These are phyloP conservation scores for Oligia strigilis DNA, from an alignment of 2,888 invertebrate genomes.

Conservation along the genomic window DNA sequence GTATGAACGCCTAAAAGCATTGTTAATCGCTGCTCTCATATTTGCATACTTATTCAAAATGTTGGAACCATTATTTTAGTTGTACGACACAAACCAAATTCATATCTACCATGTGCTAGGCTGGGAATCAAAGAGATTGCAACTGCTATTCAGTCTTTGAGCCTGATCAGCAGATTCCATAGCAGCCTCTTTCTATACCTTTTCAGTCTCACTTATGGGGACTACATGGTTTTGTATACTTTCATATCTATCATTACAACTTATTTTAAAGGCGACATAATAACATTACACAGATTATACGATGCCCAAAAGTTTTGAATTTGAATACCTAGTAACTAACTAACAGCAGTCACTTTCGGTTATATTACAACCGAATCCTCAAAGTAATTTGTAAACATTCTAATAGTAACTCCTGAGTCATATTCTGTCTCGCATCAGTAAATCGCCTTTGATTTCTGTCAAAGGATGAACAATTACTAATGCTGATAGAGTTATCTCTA, in stretches of 20 bases:
- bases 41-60: slow-evolving; percentile 10
- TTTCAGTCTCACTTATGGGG: too few relatives aligned
- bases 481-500: neutral
- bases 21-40: slow-evolving; percentile 1
- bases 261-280: neutral
- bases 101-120: neutral
- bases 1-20: neutral
- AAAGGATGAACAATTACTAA: too few relatives aligned
- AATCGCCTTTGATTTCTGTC: neutral
- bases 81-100: neutral
- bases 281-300: neutral
- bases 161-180: too few relatives aligned
- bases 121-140: too few relatives aligned
- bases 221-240: too few relatives aligned
- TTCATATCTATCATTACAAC: neutral
- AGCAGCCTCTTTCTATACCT: too few relatives aligned
- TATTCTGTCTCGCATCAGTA: neutral
- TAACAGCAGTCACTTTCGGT: too few relatives aligned
- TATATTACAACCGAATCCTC: neutral
- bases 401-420: neutral
- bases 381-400: neutral
- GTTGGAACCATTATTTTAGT: slow-evolving; percentile 4
- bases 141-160: too few relatives aligned
- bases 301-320: neutral
- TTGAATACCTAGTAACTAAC: neutral